Evolutionary conservation across 35 echinoderm and acorn worm genomes (phyloP).

Genomic region (Patiria miniata): DNA sequence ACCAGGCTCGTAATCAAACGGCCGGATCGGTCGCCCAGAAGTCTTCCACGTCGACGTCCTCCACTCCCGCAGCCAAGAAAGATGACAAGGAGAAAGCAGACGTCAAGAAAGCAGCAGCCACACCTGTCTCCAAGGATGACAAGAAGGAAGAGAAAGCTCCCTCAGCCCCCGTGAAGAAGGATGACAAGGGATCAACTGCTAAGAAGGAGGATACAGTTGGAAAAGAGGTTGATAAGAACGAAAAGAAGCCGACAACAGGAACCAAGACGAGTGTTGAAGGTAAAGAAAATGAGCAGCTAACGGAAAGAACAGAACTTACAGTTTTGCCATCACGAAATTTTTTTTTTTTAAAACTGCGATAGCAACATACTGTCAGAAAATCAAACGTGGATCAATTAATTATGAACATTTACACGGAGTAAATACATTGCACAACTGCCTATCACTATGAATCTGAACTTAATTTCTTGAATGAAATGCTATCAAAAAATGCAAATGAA

Average conservation of each 20-base stretch:
- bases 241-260: not conserved
- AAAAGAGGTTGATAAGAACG: not conserved
- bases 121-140: not conserved
- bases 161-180: not conserved
- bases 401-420: too few species aligned
- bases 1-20: constrained; percentile 7
- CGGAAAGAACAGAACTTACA: too few species aligned
- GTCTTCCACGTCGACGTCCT: not conserved
- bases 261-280: too few species aligned
- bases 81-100: constrained; percentile 37
- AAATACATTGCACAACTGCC: too few species aligned
- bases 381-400: too few species aligned
- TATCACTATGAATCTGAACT: too few species aligned
- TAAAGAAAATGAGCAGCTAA: too few species aligned
- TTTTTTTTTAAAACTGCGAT: too few species aligned
- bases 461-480: too few species aligned
- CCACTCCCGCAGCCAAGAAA: constrained; percentile 51
- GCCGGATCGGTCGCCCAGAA: not conserved
- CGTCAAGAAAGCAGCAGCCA: constrained; percentile 32
- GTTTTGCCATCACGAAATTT: too few species aligned
- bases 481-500: too few species aligned
- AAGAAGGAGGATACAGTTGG: constrained; percentile 22
- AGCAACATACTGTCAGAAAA: too few species aligned
- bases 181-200: not conserved
- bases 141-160: not conserved